Percentiles rank a stretch among this genome's conserved stretches.
Evolutionary conservation across 2,797 vertebrate species (phyloP).

Genomic region (Toxotes lorentzi): DNA sequence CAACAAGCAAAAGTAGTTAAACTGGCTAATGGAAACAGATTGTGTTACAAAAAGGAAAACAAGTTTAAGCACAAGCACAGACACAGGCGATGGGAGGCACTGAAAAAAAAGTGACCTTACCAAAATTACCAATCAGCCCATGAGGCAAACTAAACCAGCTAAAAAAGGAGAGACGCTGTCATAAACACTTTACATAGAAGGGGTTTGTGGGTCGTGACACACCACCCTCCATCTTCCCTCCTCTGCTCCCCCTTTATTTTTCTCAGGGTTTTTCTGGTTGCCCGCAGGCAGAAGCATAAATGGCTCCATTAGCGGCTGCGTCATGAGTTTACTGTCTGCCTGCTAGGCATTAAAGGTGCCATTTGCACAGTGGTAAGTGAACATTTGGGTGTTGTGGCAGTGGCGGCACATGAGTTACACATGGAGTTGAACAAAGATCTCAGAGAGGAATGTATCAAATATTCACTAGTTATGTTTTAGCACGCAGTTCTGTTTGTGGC

Average conservation of each 20-base stretch:
- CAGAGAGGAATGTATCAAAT: neutral
- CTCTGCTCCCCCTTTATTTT: slow-evolving; percentile 16
- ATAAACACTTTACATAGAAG: neutral
- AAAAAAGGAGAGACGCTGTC: neutral
- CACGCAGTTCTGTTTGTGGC: neutral
- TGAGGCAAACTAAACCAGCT: neutral
- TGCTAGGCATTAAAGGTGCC: slow-evolving; percentile 29
- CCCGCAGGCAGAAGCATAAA: slow-evolving; percentile 47
- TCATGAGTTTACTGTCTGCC: slow-evolving; percentile 32
- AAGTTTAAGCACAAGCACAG: slow-evolving; percentile 5
- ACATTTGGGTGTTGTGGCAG: slow-evolving; percentile 23
- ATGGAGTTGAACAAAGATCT: slow-evolving; percentile 13
- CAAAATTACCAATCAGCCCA: slow-evolving; percentile 8
- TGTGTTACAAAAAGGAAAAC: slow-evolving; percentile 6
- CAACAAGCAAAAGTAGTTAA: slow-evolving; percentile 11
- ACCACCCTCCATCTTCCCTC: neutral
- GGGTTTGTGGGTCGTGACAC: slow-evolving; percentile 13
- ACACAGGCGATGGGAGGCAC: neutral
- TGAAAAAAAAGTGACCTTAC: neutral
- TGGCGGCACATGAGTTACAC: no score
- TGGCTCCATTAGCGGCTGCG: slow-evolving; percentile 56
- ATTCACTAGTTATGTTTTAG: neutral
- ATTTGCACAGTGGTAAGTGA: slow-evolving; percentile 33
- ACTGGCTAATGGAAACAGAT: neutral
- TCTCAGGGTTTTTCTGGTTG: slow-evolving; percentile 39